Evolutionary conservation across 2,113 vertebrate species (phyloP), one percentile per base, ranked within the genome.

Genomic region (Dunckerocampus dactyliophorus): DNA sequence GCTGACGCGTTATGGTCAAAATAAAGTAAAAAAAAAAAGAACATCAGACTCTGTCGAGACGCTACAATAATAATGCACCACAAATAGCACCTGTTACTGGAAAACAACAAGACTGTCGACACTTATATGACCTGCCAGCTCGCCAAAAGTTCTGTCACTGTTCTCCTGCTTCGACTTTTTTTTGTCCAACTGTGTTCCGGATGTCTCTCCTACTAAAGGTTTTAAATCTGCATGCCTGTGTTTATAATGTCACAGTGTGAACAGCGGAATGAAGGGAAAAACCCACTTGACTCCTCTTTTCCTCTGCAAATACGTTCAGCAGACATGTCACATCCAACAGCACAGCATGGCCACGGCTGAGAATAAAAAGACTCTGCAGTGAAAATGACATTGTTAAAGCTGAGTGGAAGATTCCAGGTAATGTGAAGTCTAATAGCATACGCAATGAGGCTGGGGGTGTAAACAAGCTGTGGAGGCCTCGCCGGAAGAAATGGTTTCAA

Each of bases 211-310:
- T 9, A 13, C 39, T 19, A 81, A 77, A 68, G 47, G 28, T 72
- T 69, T 56, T 82, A 80, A 81, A 84, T 82, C 81, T 71, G 66
- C 48, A 49, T 59, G 51, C 71, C 61, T 24, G 62, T 85, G 75
- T 88, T 85, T 85, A 85, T 65, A 77, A 74, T 59, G 57, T 83
- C 74, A 75, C 64, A 53, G 48, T 60, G 52, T 71, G 74, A 73
- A 66, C 67, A 63, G 70, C 62, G 71, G 81, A 80, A 79, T 74
- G 50, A 61, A 75, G 65, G n/a, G 59, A 75, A 77, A 75, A 67
- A 22, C 48, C 45, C 70, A 85, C 79, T 81, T 70, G 65, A 79
- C 63, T 80, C 21, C 55, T 55, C 54, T 55, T 65, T 76, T 51
- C 53, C 47, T 65, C 60, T 24, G 28, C 31, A 62, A 55, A 64